These are phyloP conservation scores for Actias luna DNA, from an alignment of 2,888 invertebrate genomes.

Conservation along the genomic window DNA sequence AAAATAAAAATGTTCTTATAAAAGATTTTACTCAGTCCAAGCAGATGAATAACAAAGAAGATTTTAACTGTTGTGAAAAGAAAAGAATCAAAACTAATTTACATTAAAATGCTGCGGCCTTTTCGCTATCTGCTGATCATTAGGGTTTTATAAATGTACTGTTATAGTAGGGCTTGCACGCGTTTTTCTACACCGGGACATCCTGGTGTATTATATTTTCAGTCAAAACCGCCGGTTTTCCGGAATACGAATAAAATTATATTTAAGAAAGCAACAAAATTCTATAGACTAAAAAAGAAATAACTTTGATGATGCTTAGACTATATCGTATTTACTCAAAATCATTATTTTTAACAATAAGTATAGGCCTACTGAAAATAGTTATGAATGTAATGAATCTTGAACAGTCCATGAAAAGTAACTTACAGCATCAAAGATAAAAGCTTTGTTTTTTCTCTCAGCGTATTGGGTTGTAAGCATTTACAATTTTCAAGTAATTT, in stretches of 20 bases:
- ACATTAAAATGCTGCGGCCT: slow-evolving; percentile 37
- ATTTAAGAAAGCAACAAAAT: slow-evolving; percentile 21
- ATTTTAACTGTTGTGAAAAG: slow-evolving; percentile 33
- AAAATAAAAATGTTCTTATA: slow-evolving; percentile 16
- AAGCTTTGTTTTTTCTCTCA: too few species aligned
- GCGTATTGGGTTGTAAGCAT: background rate
- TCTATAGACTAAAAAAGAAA: background rate
- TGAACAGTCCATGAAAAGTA: too few species aligned
- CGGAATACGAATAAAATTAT: background rate
- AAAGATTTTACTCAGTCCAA: slow-evolving; percentile 31
- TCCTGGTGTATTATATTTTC: slow-evolving; percentile 9
- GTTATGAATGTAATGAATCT: too few species aligned
- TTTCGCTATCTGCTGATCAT: slow-evolving; percentile 34
- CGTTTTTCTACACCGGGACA: background rate
- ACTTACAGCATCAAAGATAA: too few species aligned
- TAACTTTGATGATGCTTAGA: background rate
- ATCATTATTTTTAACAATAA: too few species aligned
- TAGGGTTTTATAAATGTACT: slow-evolving; percentile 33
- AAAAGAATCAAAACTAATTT: slow-evolving; percentile 39
- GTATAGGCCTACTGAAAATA: too few species aligned
- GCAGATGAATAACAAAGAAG: slow-evolving; percentile 32
- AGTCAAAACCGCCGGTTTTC: slow-evolving; percentile 11
- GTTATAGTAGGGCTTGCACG: slow-evolving; percentile 8
- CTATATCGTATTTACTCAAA: background rate
- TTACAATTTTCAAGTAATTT: background rate